phyloP scores from a whole-genome alignment of 2,888 invertebrate genomes.

The Aplocera efformata region DNA sequence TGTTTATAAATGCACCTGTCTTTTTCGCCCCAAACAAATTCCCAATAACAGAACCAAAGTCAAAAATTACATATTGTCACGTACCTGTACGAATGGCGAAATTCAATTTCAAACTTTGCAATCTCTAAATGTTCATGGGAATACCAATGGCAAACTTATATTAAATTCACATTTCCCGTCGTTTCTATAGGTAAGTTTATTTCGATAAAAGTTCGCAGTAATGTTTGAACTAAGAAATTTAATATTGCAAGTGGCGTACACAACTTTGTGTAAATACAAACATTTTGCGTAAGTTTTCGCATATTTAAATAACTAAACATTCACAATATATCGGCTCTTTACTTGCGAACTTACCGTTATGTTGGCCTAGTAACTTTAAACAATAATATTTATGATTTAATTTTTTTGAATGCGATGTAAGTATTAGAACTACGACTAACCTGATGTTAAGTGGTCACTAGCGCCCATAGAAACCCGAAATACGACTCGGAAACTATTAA shows the following conservation, averaged over 20 bases:
- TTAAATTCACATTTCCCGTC: conserved; percentile 24
- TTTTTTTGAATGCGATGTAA: too few relatives aligned
- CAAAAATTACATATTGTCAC: conserved; percentile 27
- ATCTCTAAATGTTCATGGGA: conserved; percentile 25
- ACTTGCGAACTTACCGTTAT: too few relatives aligned
- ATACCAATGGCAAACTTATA: conserved; percentile 23
- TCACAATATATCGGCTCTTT: too few relatives aligned
- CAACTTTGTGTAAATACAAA: conserved; percentile 15
- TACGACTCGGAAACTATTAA: too few relatives aligned
- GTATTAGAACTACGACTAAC: too few relatives aligned
- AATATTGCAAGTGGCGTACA: conserved; percentile 11
- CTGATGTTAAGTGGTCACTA: too few relatives aligned
- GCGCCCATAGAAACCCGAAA: too few relatives aligned
- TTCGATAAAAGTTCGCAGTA: conserved; percentile 11
- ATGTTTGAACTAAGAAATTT: conserved; percentile 12
- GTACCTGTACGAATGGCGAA: conserved; percentile 28
- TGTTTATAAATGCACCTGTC: too few relatives aligned
- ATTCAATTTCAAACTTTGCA: conserved; percentile 38
- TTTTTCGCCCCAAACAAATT: too few relatives aligned
- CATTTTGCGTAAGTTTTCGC: conserved; percentile 4
- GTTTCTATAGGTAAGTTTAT: conserved; percentile 22
- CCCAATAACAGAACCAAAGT: conserved; percentile 16
- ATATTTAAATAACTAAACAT: neutral
- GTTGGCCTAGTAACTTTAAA: too few relatives aligned
- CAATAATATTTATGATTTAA: too few relatives aligned